Evolutionary conservation across 2,113 vertebrate species (phyloP).

Genomic region (Labrus mixtus): DNA sequence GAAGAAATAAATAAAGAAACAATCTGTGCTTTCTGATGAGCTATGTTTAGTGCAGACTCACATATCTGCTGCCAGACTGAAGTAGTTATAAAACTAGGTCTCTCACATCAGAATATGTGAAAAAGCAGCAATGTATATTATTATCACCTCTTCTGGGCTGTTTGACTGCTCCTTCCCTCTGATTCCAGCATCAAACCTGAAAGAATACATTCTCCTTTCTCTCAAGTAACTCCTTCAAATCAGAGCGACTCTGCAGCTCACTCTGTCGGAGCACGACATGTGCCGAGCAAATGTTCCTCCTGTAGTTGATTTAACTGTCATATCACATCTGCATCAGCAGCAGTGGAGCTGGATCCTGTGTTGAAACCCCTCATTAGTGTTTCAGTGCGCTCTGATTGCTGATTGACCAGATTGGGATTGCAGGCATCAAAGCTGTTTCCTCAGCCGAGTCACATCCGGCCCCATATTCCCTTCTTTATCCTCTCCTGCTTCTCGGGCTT

Average conservation of each 20-base stretch:
- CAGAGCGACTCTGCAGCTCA: slow-evolving; percentile 23
- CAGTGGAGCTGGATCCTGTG: slow-evolving; percentile 49
- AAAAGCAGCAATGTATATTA: slow-evolving; percentile 25
- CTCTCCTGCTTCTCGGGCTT: slow-evolving; percentile 40
- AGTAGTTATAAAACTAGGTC: slow-evolving; percentile 15
- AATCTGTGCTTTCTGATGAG: neutral
- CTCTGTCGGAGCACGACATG: slow-evolving; percentile 16
- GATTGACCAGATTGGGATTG: slow-evolving; percentile 74
- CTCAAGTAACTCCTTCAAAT: slow-evolving; percentile 48
- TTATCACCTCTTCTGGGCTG: slow-evolving; percentile 29
- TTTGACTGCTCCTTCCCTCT: slow-evolving; percentile 21
- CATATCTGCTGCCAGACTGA: neutral
- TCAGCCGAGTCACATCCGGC: slow-evolving; percentile 55
- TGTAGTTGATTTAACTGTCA: slow-evolving; percentile 62
- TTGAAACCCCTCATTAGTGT: slow-evolving; percentile 73
- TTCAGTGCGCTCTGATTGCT: slow-evolving; percentile 70
- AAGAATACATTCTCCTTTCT: slow-evolving; percentile 32
- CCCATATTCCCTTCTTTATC: slow-evolving; percentile 43
- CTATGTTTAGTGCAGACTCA: neutral
- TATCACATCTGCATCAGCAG: slow-evolving; percentile 67
- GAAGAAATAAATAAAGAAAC: slow-evolving; percentile 4
- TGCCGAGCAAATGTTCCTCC: slow-evolving; percentile 34
- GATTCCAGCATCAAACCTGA: slow-evolving; percentile 35
- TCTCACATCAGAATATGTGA: slow-evolving; percentile 15
- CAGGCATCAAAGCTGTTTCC: slow-evolving; percentile 67